Conservation (phyloP, 2,888 invertebrate species). For the Lacanobia wlatinum region DNA sequence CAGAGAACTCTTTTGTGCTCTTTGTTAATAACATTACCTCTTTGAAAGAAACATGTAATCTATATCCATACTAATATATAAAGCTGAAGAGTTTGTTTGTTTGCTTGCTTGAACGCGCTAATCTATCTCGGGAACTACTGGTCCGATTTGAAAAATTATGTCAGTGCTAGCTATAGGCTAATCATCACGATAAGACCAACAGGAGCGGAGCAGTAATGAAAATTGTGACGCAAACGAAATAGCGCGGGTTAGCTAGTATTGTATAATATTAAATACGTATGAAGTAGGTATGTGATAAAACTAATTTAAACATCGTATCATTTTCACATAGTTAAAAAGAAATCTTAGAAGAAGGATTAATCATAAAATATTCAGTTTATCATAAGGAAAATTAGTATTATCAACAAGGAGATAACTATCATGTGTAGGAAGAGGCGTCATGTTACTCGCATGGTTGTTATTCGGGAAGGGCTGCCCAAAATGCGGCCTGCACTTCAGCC, state of each 20-base stretch:
- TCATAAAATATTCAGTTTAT: constrained; percentile 19
- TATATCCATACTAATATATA: too few species aligned
- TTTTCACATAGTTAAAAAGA: constrained; percentile 19
- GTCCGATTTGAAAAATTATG: too few species aligned
- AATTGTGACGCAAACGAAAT: too few species aligned
- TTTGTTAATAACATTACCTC: neutral
- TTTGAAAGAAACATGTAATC: neutral
- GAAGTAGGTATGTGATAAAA: neutral
- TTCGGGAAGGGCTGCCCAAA: constrained; percentile 25
- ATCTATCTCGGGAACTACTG: too few species aligned
- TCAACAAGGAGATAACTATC: constrained; percentile 28
- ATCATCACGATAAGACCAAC: too few species aligned
- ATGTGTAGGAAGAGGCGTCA: constrained; percentile 14
- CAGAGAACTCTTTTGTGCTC: neutral
- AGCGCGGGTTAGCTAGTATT: too few species aligned
- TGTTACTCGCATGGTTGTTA: constrained; percentile 21
- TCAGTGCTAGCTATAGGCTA: too few species aligned
- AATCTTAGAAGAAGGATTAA: constrained; percentile 7
- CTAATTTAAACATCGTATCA: neutral
- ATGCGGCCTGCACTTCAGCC: neutral
- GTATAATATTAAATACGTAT: neutral
- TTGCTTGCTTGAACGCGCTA: too few species aligned
- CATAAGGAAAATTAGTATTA: constrained; percentile 39
- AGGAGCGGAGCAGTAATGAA: too few species aligned
- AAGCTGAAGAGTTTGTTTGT: too few species aligned